These are phyloP conservation scores for Ephialtes manifestator DNA, from an alignment of 2,888 invertebrate species.

Conservation along the genomic window DNA sequence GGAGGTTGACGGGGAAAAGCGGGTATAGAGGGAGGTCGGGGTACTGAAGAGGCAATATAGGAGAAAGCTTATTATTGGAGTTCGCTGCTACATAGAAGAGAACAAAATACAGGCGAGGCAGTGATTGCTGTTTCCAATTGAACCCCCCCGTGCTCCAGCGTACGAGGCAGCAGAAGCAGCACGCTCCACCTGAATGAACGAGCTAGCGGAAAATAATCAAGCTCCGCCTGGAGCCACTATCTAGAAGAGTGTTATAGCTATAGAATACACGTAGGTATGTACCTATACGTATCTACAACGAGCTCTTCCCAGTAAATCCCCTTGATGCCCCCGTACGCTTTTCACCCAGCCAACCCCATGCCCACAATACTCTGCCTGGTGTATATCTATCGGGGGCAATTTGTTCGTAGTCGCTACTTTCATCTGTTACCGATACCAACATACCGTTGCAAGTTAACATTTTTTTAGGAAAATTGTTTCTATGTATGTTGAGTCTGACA, in stretches of 20 bases:
- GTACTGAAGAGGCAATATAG: constrained; percentile 85
- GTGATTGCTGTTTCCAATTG: constrained; percentile 86
- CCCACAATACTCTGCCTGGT: constrained; percentile 26
- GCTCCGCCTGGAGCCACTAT: constrained; percentile 85
- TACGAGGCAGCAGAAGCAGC: constrained; percentile 76
- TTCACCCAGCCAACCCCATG: constrained; percentile 55
- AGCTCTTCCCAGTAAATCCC: constrained; percentile 71
- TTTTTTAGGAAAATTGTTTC: neutral
- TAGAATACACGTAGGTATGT: constrained; percentile 72
- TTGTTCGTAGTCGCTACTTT: constrained; percentile 47
- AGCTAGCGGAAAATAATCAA: constrained; percentile 86
- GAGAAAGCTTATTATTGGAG: constrained; percentile 86
- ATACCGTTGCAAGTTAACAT: neutral
- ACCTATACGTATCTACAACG: constrained; percentile 64
- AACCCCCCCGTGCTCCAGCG: constrained; percentile 79
- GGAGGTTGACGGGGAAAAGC: constrained; percentile 64
- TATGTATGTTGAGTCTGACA: neutral
- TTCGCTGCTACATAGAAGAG: constrained; percentile 82
- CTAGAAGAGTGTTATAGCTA: constrained; percentile 73
- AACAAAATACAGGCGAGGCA: constrained; percentile 86
- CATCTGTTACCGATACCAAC: constrained; percentile 27
- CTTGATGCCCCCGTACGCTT: constrained; percentile 63
- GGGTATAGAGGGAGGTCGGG: constrained; percentile 42
- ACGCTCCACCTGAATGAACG: constrained; percentile 85
- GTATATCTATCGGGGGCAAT: constrained; percentile 50